Conservation (phyloP, 1,140 invertebrate species). For the Whitmania pigra region DNA sequence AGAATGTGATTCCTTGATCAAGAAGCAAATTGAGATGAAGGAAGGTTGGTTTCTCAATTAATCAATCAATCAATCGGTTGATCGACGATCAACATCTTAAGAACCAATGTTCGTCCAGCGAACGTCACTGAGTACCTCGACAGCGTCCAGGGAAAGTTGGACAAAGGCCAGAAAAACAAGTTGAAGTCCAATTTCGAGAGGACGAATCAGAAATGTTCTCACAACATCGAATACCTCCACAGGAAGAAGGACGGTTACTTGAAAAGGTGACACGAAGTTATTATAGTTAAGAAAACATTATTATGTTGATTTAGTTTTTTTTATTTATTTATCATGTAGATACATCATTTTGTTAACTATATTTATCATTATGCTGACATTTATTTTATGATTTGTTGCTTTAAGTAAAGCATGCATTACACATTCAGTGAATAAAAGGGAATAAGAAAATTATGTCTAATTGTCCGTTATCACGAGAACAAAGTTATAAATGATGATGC, state of each 20-base stretch:
- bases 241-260: neutral
- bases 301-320: neutral
- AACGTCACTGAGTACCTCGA: neutral
- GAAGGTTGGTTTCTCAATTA: neutral
- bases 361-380: neutral
- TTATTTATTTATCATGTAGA: neutral
- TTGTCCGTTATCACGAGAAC: neutral
- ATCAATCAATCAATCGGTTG: neutral
- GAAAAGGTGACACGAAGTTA: neutral
- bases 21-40: neutral
- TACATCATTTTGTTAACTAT: neutral
- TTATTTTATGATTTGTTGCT: neutral
- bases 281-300: neutral
- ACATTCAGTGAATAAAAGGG: neutral
- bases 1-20: neutral
- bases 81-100: neutral
- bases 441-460: neutral
- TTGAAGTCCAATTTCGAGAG: neutral
- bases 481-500: neutral
- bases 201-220: neutral
- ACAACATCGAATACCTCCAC: neutral
- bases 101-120: neutral
- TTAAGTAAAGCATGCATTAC: neutral
- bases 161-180: neutral
- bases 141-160: neutral